Evolutionary conservation across 2,888 invertebrate genomes (phyloP).

Genomic region (Operophtera brumata): DNA sequence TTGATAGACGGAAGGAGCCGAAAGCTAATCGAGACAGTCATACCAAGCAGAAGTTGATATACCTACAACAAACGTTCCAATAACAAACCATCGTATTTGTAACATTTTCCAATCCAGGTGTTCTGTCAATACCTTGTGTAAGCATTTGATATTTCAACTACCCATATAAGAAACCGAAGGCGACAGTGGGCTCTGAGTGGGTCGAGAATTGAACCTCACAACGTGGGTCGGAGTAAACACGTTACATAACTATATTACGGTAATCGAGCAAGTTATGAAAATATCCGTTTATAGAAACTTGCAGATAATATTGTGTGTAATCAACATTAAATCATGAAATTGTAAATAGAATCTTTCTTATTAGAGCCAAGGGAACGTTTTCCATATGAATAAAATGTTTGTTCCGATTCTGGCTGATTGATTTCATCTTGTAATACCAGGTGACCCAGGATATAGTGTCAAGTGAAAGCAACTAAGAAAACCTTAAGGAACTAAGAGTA

Average conservation of each 20-base stretch:
- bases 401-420: no score
- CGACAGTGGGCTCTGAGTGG: conserved; percentile 57
- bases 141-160: conserved; percentile 42
- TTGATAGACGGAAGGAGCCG: no score
- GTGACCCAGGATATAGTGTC: background rate
- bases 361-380: background rate
- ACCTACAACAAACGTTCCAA: no score
- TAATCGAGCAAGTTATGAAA: conserved; percentile 33
- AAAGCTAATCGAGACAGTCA: no score
- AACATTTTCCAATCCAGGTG: conserved; percentile 11
- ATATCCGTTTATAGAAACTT: conserved; percentile 17
- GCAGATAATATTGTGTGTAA: background rate
- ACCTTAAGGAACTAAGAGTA: no score
- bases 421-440: no score
- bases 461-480: no score
- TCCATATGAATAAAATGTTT: background rate
- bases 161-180: conserved; percentile 49
- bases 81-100: background rate
- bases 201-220: conserved; percentile 52
- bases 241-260: conserved; percentile 55
- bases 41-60: no score
- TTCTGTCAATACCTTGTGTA: conserved; percentile 33
- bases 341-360: background rate
- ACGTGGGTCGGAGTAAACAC: conserved; percentile 53
- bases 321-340: background rate